Evolutionary conservation across 2,888 invertebrate species (phyloP).

Genomic region (Loripinus fragilis): DNA sequence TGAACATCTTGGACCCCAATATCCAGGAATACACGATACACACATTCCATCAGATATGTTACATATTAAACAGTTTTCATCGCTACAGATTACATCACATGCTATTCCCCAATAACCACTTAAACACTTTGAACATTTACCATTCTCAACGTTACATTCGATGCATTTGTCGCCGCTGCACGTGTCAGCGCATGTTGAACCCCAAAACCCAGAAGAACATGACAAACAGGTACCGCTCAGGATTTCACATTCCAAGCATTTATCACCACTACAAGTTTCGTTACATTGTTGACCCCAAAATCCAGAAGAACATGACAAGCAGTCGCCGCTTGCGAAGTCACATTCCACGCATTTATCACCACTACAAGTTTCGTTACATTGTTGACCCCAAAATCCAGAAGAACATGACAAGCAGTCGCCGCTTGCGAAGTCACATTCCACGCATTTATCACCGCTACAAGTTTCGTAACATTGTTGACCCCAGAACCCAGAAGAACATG

Average conservation of each 20-base stretch:
- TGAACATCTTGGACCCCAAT: constrained; percentile 11
- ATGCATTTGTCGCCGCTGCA: neutral
- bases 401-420: constrained; percentile 28
- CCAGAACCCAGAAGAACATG: constrained; percentile 15
- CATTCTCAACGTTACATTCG: constrained; percentile 15
- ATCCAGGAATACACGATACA: constrained; percentile 5
- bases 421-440: constrained; percentile 30
- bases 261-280: neutral
- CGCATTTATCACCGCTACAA: constrained; percentile 15
- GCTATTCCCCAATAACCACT: constrained; percentile 13
- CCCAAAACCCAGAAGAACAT: constrained; percentile 28
- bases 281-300: constrained; percentile 15
- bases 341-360: constrained; percentile 27
- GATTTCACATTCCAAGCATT: constrained; percentile 13
- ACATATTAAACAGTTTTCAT: neutral
- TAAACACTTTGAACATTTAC: constrained; percentile 11
- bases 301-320: constrained; percentile 20
- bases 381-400: constrained; percentile 21
- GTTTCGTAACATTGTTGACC: neutral
- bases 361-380: constrained; percentile 34
- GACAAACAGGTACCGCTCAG: constrained; percentile 6
- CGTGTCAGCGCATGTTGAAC: neutral
- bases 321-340: constrained; percentile 31
- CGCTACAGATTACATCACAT: constrained; percentile 4
- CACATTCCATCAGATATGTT: neutral